Evolutionary conservation across 23 tunicate species (phyloP), one percentile per base, ranked within the genome.

Genomic region (Styela clava): DNA sequence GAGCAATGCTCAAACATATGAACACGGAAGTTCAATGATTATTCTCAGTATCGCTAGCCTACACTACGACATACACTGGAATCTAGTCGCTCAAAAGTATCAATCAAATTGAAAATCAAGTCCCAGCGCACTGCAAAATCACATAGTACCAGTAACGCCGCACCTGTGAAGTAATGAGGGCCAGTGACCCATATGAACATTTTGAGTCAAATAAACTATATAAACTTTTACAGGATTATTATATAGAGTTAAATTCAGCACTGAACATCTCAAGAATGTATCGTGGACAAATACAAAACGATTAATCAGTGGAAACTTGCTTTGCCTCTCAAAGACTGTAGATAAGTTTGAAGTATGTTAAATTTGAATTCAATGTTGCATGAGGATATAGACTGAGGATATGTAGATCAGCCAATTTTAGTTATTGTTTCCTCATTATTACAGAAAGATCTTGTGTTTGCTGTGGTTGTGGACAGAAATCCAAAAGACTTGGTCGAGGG

Each of bases 161-260:
- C n/a, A n/a, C n/a, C n/a, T n/a, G n/a, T n/a, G n/a, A n/a, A n/a
- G n/a, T n/a, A 44, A 44, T 44, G 56, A 5, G 56, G 12, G 12
- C 56, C 56, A 12, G 12, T 44, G 56, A 44, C 56, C 12, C 56
- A 44, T 44, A 44, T 5, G 7, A 44, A 44, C 12, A 5, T 7
- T 44, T 44, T 44, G n/a, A n/a, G n/a, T n/a, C n/a, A n/a, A n/a
- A n/a, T n/a, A n/a, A n/a, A n/a, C n/a, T n/a, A n/a, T n/a, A n/a
- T n/a, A n/a, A n/a, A n/a, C 56, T 7, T 12, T 44, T 44, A 9
- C 72, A 87, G 94, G 88, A 72, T 35, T 88, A 21, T 52, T 35
- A 25, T 74, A 88, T 62, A 56, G 85, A 25, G 33, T 84, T 1
- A 84, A 79, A 29, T 88, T 88, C 74, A 68, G 70, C 74, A 34